phyloP scores from a whole-genome alignment of 2,888 invertebrate genomes.

The Elegia similella region DNA sequence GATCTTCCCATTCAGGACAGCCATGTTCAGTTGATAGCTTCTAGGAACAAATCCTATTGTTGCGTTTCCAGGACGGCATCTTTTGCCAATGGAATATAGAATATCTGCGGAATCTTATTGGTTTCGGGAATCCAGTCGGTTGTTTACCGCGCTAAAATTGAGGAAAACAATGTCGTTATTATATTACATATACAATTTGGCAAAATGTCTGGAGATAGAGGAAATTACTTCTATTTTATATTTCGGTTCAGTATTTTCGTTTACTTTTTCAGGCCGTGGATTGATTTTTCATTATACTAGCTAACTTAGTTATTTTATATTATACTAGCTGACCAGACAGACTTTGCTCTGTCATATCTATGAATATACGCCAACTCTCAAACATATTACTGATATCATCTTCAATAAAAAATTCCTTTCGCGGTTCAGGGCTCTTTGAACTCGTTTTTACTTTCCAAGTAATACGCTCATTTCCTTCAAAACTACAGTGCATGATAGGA shows the following conservation, averaged over 20 bases:
- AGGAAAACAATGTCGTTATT: constrained; percentile 36
- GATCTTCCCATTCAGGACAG: constrained; percentile 50
- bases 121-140: constrained; percentile 36
- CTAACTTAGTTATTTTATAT: no score
- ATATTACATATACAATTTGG: neutral
- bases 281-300: no score
- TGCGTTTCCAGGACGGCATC: constrained; percentile 56
- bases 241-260: no score
- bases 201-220: no score
- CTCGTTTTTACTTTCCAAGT: neutral
- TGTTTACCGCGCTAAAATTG: constrained; percentile 38
- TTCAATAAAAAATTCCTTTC: neutral
- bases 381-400: neutral
- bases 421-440: neutral
- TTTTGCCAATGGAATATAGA: constrained; percentile 38
- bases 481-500: constrained; percentile 36
- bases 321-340: no score
- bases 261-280: no score
- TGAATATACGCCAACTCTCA: no score
- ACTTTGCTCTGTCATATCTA: no score
- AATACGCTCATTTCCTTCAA: constrained; percentile 29
- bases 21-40: constrained; percentile 47
- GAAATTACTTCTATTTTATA: no score
- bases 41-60: constrained; percentile 61
- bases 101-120: constrained; percentile 38